Evolutionary conservation across 2,113 vertebrate species (phyloP).

Genomic region (Heterocephalus glaber): DNA sequence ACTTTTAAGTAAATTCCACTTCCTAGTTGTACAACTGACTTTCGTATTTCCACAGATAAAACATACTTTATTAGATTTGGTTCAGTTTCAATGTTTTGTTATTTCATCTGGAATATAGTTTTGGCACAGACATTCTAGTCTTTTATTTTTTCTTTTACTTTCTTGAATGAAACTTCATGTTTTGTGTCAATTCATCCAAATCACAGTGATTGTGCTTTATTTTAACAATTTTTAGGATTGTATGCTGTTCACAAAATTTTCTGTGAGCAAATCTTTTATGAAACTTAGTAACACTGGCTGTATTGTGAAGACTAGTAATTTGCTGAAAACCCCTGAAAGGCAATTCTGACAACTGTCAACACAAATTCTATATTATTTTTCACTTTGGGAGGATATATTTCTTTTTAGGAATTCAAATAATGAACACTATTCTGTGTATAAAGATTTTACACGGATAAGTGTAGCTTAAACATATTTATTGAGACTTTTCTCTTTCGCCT

Average conservation of each 20-base stretch:
- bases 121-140: background rate
- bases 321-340: background rate
- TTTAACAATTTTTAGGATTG: background rate
- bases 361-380: slow-evolving; percentile 35
- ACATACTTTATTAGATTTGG: background rate
- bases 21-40: background rate
- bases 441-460: background rate
- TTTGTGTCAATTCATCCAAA: background rate
- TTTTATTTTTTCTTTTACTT: background rate
- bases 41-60: background rate
- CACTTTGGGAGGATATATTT: background rate
- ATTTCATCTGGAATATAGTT: background rate
- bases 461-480: background rate
- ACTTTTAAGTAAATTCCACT: background rate
- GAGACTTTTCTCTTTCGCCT: background rate
- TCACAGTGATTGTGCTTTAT: background rate
- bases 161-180: slow-evolving; percentile 33
- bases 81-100: slow-evolving; percentile 23
- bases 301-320: background rate
- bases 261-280: background rate
- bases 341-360: background rate
- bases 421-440: background rate
- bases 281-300: background rate
- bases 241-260: background rate
- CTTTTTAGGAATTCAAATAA: background rate